These are phyloP conservation scores for Brachionus sp. DNA, from an alignment of 1,140 invertebrate genomes.

Conservation along the genomic window DNA sequence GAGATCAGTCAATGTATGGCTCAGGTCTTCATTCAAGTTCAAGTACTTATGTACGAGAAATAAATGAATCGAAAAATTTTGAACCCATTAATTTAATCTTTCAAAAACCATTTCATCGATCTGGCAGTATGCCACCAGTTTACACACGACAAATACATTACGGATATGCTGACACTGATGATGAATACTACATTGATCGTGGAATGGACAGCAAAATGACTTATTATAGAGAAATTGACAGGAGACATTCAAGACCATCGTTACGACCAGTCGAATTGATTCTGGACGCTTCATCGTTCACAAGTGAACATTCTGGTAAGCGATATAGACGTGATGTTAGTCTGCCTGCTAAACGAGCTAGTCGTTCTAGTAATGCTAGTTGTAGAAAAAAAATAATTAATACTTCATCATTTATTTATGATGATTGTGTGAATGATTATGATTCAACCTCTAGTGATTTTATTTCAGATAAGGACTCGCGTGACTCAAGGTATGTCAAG, in stretches of 20 bases:
- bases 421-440: conserved; percentile 16
- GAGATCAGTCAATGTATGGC: not conserved
- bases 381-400: conserved; percentile 23
- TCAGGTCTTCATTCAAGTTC: not conserved
- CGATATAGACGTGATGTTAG: conserved; percentile 39
- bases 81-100: conserved; percentile 40
- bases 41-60: conserved; percentile 34
- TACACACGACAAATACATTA: not conserved
- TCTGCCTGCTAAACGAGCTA: not conserved
- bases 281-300: not conserved
- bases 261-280: conserved; percentile 36
- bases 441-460: conserved; percentile 39
- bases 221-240: conserved; percentile 30
- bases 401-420: conserved; percentile 33
- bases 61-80: not conserved
- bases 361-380: not conserved
- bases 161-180: conserved; percentile 16
- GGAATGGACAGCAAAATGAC: not conserved
- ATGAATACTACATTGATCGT: not conserved
- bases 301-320: not conserved
- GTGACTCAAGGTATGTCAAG: conserved; percentile 34
- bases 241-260: not conserved
- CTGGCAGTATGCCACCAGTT: conserved; percentile 27
- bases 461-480: conserved; percentile 34
- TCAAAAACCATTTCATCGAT: conserved; percentile 9